Evolutionary conservation across 2,113 vertebrate genomes (phyloP), one percentile per base, ranked within the genome.

Genomic region (Piprites chloris): DNA sequence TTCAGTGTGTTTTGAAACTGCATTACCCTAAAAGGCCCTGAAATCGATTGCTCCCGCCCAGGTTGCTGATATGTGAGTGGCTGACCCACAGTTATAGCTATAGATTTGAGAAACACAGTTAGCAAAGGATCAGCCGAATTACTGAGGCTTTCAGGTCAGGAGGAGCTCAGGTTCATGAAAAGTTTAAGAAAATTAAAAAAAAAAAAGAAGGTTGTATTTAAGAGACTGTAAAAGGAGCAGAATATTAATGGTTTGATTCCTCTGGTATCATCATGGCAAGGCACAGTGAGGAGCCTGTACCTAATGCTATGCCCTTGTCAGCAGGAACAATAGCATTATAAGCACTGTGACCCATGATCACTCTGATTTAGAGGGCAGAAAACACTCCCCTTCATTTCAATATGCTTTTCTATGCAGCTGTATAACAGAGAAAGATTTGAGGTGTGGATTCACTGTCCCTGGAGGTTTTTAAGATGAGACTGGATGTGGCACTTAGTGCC

Each of bases 321-420:
- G 62, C 65, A 53, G 24, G 69, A 93, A 81, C 5, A 24, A 28
- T 90, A 74, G 72, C 49, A 37, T 78, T 73, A n/a, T 28, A 74
- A 88, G 50, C 37, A 49, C 27, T 52, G 72, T 71, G 68, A 41
- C 65, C 82, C 3, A 2, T 0, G 0, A 78, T 67, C 3, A 1
- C 61, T 58, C n/a, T 90, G 92, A 96, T 94, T 93, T 96, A 94
- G 62, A 72, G 73, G 56, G 66, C 75, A 47, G 73, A 85, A 95
- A 82, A 93, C 68, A 75, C 41, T 92, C 52, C 52, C 12, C 52
- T 92, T 63, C 76, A 92, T 96, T 90, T 93, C 88, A 94, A 21
- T 89, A 87, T 81, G 83, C 56, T 92, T 89, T 94, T 56, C 88
- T 75, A 20, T 67, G 65, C 49, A 68, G 66, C 88, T 75, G 5